Conservation (phyloP, 53 echinoderm and acorn worm genomes). For the Apostichopus leukothele region DNA sequence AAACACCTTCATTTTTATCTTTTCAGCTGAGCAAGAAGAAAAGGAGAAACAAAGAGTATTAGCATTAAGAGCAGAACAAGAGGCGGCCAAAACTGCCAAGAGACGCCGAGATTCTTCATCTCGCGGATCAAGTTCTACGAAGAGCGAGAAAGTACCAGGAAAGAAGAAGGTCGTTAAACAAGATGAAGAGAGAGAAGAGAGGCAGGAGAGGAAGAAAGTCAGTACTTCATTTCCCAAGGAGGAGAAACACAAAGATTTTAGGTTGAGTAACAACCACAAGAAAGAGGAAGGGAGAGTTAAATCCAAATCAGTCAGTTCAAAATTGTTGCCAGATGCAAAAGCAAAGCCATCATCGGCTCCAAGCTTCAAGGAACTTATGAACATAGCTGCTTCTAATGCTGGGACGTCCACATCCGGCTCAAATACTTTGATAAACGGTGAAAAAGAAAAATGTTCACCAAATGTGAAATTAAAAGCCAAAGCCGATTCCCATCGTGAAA, state of each 20-base stretch:
- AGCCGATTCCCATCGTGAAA: not conserved
- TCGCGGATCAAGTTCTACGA: not conserved
- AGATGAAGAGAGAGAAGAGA: conserved; percentile 1
- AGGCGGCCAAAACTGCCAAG: conserved; percentile 1
- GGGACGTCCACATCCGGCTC: not conserved
- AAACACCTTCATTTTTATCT: not conserved
- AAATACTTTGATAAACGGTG: not conserved
- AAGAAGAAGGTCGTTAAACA: not conserved
- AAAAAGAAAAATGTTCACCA: not conserved
- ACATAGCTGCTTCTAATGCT: conserved; percentile 25
- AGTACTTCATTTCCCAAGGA: not conserved
- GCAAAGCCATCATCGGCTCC: not conserved
- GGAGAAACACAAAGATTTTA: not conserved
- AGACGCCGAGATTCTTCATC: not conserved
- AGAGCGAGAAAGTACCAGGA: conserved; percentile 2
- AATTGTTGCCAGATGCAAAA: not conserved
- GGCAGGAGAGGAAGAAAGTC: not conserved
- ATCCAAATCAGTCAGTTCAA: not conserved
- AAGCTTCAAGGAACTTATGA: conserved; percentile 34
- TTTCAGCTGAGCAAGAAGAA: conserved; percentile 49
- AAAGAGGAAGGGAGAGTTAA: not conserved
- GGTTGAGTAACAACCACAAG: not conserved
- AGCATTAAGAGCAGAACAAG: conserved; percentile 44
- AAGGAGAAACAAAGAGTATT: conserved; percentile 49
- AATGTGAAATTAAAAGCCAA: conserved; percentile 27